phyloP scores from a whole-genome alignment of 2,888 invertebrate genomes.

The Helicoverpa assulta region DNA sequence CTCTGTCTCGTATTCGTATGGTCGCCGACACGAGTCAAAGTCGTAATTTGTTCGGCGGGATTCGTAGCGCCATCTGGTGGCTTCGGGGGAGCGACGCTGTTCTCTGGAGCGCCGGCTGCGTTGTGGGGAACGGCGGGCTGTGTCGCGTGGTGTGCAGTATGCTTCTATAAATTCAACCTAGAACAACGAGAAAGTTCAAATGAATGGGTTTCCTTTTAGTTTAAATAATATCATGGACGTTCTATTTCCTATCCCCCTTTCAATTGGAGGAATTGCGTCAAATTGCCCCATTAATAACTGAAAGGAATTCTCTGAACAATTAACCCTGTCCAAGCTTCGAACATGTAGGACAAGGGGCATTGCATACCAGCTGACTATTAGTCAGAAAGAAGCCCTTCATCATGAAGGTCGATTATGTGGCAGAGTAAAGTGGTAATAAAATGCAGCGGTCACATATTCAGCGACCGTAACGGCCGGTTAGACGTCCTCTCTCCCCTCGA shows the following conservation, averaged over 20 bases:
- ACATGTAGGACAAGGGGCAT: conserved; percentile 57
- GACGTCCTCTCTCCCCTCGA: conserved; percentile 84
- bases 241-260: background rate
- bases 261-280: background rate
- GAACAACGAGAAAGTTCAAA: conserved; percentile 75
- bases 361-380: conserved; percentile 82
- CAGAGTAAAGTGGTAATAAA: conserved; percentile 90
- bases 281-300: conserved; percentile 23
- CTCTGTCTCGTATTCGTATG: conserved; percentile 83
- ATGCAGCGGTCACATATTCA: conserved; percentile 90
- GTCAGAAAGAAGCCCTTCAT: conserved; percentile 86
- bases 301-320: conserved; percentile 41
- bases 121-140: conserved; percentile 87
- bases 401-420: conserved; percentile 90
- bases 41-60: conserved; percentile 84
- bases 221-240: background rate
- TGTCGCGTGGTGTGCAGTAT: conserved; percentile 93
- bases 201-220: background rate
- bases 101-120: conserved; percentile 85
- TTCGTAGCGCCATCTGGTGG: conserved; percentile 87
- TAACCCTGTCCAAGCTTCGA: conserved; percentile 48
- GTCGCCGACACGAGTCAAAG: conserved; percentile 81
- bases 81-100: conserved; percentile 84
- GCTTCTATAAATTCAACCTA: conserved; percentile 94
- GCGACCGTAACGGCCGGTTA: conserved; percentile 87